phyloP scores from a whole-genome alignment of 2,888 invertebrate genomes.

The Frankliniella fusca region DNA sequence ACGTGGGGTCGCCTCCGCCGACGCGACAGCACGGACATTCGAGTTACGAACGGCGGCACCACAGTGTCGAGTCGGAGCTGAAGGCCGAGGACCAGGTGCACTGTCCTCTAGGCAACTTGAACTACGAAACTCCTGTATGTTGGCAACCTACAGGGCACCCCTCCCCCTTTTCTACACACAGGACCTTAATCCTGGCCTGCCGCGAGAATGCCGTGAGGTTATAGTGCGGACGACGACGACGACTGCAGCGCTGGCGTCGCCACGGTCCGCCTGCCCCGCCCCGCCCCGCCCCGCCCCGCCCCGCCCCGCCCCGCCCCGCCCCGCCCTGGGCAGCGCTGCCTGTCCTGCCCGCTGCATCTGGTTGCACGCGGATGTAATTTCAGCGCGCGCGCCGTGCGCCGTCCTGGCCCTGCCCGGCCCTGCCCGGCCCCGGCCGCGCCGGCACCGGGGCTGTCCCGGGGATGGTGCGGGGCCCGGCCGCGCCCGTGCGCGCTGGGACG shows the following conservation, averaged over 20 bases:
- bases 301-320: background rate
- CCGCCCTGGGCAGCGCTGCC: background rate
- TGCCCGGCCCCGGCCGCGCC: background rate
- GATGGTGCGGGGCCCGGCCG: background rate
- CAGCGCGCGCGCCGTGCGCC: background rate
- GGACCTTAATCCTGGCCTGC: too few relatives aligned
- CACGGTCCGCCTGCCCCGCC: background rate
- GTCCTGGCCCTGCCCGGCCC: background rate
- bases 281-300: conserved; percentile 2
- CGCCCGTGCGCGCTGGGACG: too few relatives aligned
- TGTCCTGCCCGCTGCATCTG: conserved; percentile 1
- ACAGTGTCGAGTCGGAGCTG: too few relatives aligned
- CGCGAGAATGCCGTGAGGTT: background rate
- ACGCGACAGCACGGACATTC: too few relatives aligned
- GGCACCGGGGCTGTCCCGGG: background rate
- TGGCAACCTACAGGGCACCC: too few relatives aligned
- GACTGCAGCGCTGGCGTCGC: background rate
- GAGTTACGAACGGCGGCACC: too few relatives aligned
- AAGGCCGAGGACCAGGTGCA: too few relatives aligned
- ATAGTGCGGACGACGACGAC: background rate
- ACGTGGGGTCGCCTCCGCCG: too few relatives aligned
- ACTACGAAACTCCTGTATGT: too few relatives aligned
- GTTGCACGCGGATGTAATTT: conserved; percentile 24
- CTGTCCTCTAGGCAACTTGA: too few relatives aligned
- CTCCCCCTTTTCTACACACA: too few relatives aligned